Evolutionary conservation across 1,140 invertebrate species (phyloP).

Genomic region (Bombus sylvicola): DNA sequence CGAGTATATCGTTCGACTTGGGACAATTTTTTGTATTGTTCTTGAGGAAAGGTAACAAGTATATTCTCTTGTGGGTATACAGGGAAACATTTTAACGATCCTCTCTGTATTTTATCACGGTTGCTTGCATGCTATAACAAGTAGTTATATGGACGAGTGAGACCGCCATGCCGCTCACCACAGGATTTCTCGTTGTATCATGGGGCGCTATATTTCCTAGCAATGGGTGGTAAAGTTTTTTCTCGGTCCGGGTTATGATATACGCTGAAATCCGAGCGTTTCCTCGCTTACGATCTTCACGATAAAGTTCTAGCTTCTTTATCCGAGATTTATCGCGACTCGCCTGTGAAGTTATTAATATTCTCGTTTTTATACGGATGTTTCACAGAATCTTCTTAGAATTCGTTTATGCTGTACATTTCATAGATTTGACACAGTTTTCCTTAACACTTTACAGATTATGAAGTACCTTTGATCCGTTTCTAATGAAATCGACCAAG

Average conservation of each 20-base stretch:
- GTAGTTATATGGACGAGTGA: conserved; percentile 55
- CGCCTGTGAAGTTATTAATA: conserved; percentile 57
- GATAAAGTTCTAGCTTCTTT: conserved; percentile 40
- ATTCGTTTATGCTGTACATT: not conserved
- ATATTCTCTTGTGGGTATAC: not conserved
- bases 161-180: conserved; percentile 39
- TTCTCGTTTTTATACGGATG: conserved; percentile 15
- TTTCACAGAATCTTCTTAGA: too few relatives aligned
- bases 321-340: conserved; percentile 53
- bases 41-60: not conserved
- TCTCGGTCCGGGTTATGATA: conserved; percentile 42
- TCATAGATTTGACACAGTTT: not conserved
- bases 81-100: conserved; percentile 28
- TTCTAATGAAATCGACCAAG: not conserved
- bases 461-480: not conserved
- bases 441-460: not conserved
- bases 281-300: conserved; percentile 49
- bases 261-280: conserved; percentile 56
- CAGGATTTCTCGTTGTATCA: conserved; percentile 50
- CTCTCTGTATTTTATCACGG: conserved; percentile 61
- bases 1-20: not conserved
- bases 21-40: not conserved
- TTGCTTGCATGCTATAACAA: conserved; percentile 63
- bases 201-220: conserved; percentile 63
- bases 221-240: conserved; percentile 68